A percentile compares a stretch with the other conserved stretches of the same genome.
Evolutionary conservation across 2,797 vertebrate genomes (phyloP).

Genomic region (Sorex maritimensis): DNA sequence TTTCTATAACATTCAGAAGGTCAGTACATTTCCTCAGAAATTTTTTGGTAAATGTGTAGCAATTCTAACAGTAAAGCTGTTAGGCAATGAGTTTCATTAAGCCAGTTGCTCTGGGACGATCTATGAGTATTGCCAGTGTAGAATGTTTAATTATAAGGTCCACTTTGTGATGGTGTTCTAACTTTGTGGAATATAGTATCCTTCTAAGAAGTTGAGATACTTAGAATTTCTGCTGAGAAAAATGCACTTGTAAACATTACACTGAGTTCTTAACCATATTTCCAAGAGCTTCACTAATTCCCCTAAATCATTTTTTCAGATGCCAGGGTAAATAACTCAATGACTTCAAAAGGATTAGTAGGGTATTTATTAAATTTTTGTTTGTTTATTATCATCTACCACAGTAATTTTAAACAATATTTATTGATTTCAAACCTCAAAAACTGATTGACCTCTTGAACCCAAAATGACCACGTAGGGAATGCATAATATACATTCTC

Average conservation of each 20-base stretch:
- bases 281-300: background rate
- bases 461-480: background rate
- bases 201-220: conserved; percentile 3
- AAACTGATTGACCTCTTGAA: background rate
- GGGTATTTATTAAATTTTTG: too few species aligned
- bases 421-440: conserved; percentile 8
- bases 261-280: background rate
- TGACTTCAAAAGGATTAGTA: background rate
- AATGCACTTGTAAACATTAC: background rate
- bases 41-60: background rate
- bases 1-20: background rate
- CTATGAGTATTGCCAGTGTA: background rate
- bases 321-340: background rate
- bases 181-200: background rate
- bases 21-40: background rate
- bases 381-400: too few species aligned
- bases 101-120: conserved; percentile 12
- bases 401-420: too few species aligned
- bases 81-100: conserved; percentile 12
- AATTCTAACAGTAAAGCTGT: conserved; percentile 22
- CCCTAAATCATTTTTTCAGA: conserved; percentile 8
- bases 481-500: background rate
- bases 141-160: background rate
- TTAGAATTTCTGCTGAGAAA: background rate
- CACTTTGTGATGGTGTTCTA: background rate